Evolutionary conservation across 1,140 invertebrate genomes (phyloP).

Genomic region (Panagrolaimus sp.): DNA sequence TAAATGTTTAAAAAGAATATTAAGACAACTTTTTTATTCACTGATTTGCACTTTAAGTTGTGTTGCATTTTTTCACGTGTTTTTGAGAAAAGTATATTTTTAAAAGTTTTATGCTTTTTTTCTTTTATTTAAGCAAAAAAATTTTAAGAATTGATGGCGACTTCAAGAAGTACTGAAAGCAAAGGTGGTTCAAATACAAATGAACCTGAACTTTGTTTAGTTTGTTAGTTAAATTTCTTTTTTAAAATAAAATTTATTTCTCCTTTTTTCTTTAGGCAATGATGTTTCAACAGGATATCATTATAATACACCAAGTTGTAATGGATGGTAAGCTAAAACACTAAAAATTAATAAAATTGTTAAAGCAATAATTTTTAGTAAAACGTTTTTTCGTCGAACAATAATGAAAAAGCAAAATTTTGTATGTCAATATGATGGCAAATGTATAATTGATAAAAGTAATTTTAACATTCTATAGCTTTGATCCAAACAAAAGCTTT

Average conservation of each 20-base stretch:
- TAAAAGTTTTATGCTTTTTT: too few relatives aligned
- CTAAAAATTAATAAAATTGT: background rate
- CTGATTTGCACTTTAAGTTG: too few relatives aligned
- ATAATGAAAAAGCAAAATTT: conserved; percentile 56
- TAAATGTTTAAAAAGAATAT: too few relatives aligned
- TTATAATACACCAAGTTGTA: conserved; percentile 55
- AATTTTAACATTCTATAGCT: background rate
- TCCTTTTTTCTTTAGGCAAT: conserved; percentile 28
- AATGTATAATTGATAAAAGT: conserved; percentile 53
- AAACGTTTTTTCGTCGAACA: conserved; percentile 53
- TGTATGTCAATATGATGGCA: conserved; percentile 46
- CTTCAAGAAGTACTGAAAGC: background rate
- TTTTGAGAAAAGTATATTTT: too few relatives aligned
- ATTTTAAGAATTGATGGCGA: too few relatives aligned
- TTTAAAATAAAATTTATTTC: background rate
- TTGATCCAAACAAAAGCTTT: background rate
- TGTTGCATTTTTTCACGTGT: too few relatives aligned
- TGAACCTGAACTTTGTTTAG: conserved; percentile 5
- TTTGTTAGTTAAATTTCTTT: background rate
- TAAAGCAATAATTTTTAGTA: conserved; percentile 38
- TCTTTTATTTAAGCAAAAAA: too few relatives aligned
- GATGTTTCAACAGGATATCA: conserved; percentile 53
- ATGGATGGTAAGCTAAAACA: conserved; percentile 45
- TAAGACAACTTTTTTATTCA: too few relatives aligned
- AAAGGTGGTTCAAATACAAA: background rate